These are phyloP conservation scores for Philotrypesis tridentata DNA, from an alignment of 1,140 invertebrate genomes.

Conservation along the genomic window DNA sequence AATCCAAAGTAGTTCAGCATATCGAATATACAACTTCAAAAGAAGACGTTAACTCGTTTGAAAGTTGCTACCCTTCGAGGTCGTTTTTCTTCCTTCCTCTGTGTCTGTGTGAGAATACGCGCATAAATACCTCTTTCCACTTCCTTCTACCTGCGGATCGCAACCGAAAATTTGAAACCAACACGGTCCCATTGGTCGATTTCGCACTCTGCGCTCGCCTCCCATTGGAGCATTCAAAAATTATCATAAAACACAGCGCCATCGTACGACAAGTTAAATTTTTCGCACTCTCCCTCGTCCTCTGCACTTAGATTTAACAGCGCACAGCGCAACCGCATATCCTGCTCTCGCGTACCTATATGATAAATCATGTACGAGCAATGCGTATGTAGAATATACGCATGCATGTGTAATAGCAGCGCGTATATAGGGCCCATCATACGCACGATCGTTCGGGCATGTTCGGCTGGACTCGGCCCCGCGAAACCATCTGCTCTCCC, in stretches of 20 bases:
- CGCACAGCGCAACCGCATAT: too few species aligned
- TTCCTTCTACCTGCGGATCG: neutral
- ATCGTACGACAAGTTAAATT: too few species aligned
- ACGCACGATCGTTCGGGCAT: neutral
- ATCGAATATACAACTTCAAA: neutral
- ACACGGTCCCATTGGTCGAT: neutral
- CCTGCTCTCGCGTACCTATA: too few species aligned
- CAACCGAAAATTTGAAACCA: neutral
- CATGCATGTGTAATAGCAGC: too few species aligned
- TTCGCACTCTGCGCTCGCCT: neutral
- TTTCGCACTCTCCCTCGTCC: too few species aligned
- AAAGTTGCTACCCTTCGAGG: neutral
- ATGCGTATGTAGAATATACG: too few species aligned
- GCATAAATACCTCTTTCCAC: neutral
- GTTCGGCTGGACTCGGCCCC: neutral
- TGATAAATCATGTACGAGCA: too few species aligned
- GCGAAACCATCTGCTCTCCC: constrained; percentile 11
- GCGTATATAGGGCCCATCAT: neutral
- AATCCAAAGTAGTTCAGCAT: neutral
- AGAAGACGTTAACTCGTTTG: neutral
- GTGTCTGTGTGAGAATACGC: neutral
- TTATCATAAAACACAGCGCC: too few species aligned
- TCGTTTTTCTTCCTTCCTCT: neutral
- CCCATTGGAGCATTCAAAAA: neutral
- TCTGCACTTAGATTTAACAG: too few species aligned